Percentiles rank a stretch among this genome's conserved stretches.
These are phyloP conservation scores for Pimpla rufipes DNA, from an alignment of 2,888 invertebrate species.

Conservation along the genomic window DNA sequence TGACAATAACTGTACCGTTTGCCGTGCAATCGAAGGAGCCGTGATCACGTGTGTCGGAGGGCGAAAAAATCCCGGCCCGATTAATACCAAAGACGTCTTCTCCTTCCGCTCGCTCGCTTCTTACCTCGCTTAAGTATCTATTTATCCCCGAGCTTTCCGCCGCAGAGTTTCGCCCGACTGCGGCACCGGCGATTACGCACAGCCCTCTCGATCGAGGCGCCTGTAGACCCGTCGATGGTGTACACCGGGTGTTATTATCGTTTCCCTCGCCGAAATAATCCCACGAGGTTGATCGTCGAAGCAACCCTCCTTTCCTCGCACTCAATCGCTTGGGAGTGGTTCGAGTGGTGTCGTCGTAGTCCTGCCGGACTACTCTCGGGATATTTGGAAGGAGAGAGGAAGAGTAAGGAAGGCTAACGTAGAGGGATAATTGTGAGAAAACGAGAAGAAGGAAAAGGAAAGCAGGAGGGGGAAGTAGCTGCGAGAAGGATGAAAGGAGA, in stretches of 20 bases:
- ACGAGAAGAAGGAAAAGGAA: slow-evolving; percentile 33
- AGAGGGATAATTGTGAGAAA: background rate
- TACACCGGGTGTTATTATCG: slow-evolving; percentile 43
- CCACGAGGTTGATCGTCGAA: slow-evolving; percentile 48
- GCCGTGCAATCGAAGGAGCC: background rate
- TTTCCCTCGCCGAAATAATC: slow-evolving; percentile 47
- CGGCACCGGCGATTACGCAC: slow-evolving; percentile 57
- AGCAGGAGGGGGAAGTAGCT: slow-evolving; percentile 24
- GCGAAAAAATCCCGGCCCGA: slow-evolving; percentile 1
- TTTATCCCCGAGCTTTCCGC: slow-evolving; percentile 46
- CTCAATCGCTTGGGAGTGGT: slow-evolving; percentile 18
- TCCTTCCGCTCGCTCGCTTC: slow-evolving; percentile 44
- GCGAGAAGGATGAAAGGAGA: slow-evolving; percentile 66
- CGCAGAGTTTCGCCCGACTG: slow-evolving; percentile 3
- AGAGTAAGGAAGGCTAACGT: slow-evolving; percentile 12
- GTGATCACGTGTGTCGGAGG: background rate
- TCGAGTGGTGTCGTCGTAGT: slow-evolving; percentile 17
- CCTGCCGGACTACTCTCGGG: background rate
- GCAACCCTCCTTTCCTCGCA: slow-evolving; percentile 25
- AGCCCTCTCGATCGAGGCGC: background rate
- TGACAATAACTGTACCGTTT: background rate
- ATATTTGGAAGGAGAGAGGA: slow-evolving; percentile 27
- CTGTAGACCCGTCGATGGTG: background rate
- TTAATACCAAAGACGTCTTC: slow-evolving; percentile 45
- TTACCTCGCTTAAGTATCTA: slow-evolving; percentile 51